Base-by-base conservation (phyloP, 2,113 vertebrate species). In the Eudyptes chrysolophus region DNA sequence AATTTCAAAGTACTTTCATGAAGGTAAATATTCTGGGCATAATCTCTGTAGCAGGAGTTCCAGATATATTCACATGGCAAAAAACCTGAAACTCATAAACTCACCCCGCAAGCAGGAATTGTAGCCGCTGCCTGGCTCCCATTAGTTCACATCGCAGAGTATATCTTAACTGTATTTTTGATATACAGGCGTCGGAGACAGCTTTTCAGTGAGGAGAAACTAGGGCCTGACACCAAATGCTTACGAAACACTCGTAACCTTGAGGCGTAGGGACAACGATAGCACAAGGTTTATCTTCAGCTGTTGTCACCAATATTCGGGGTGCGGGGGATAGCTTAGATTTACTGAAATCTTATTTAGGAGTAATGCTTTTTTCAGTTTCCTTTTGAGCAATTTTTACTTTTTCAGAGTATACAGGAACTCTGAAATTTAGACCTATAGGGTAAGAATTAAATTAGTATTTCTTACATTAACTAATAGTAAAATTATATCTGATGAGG, bases 261-360 rank as follows among this genome's bases (percentile, higher is more conserved):
- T 78, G 72, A 84, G 60, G n/a, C 2, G 0, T 0, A 49, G 44
- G 52, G 85, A 58, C 36, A 86, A 25, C 0, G 1, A 48, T 16
- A 68, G 34, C 74, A 7, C 38, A 26, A 34, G 11, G 20, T 75
- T 82, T 93, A 11, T 87, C 46, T 80, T 69, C 71, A 62, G 57
- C 36, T 40, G 1, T 75, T 51, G 30, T 29, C 57, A 32, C 57
- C 18, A 25, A 2, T 42, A 48, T 42, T 34, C 1, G 3, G 52
- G 51, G 16, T 58, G 61, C 2, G 2, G 8, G 44, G 40, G 8
- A 19, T 26, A 22, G 13, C 18, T 85, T 32, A 85, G 44, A n/a
- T 22, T 26, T 30, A 60, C 27, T 77, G 49, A 72, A 76, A 76
- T 80, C 52, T 57, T 89, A 27, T 26, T 95, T 69, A 70, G 8